phyloP scores from a whole-genome alignment of 2,888 invertebrate species.

The Epinotia brunnichana region DNA sequence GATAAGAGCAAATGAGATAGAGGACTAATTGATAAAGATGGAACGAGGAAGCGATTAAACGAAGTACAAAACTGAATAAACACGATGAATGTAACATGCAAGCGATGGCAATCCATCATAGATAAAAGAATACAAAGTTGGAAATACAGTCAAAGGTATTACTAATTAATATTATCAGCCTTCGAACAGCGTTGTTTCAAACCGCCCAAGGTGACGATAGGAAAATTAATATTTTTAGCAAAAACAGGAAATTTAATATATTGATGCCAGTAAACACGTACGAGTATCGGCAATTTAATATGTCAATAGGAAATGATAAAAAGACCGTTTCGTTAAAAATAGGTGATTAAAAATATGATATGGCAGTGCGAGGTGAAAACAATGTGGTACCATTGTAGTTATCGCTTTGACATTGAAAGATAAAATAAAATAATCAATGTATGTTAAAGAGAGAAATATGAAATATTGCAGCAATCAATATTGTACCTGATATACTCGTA shows the following conservation, averaged over 20 bases:
- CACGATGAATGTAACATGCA: conserved; percentile 28
- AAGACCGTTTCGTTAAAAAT: conserved; percentile 13
- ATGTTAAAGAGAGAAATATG: conserved; percentile 12
- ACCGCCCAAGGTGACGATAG: conserved; percentile 5
- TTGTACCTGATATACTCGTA: neutral
- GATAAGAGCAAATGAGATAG: conserved; percentile 29
- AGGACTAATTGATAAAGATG: conserved; percentile 35
- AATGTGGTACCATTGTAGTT: conserved; percentile 32
- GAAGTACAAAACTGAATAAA: conserved; percentile 28
- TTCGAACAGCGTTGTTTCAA: conserved; percentile 3
- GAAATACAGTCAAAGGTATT: neutral
- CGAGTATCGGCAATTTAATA: conserved; percentile 2
- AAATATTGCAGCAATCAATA: neutral
- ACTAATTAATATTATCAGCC: neutral
- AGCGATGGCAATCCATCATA: conserved; percentile 14
- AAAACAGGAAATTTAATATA: conserved; percentile 22
- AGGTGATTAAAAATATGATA: conserved; percentile 18
- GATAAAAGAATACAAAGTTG: conserved; percentile 26
- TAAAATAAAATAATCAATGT: conserved; percentile 43
- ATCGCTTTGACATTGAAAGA: conserved; percentile 42
- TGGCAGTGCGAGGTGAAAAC: conserved; percentile 24
- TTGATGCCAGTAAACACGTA: neutral
- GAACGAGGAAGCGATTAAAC: conserved; percentile 40
- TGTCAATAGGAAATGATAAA: conserved; percentile 36
- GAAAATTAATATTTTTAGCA: conserved; percentile 2